phyloP scores from a whole-genome alignment of 2,797 vertebrate species.

The Hirundo rustica region DNA sequence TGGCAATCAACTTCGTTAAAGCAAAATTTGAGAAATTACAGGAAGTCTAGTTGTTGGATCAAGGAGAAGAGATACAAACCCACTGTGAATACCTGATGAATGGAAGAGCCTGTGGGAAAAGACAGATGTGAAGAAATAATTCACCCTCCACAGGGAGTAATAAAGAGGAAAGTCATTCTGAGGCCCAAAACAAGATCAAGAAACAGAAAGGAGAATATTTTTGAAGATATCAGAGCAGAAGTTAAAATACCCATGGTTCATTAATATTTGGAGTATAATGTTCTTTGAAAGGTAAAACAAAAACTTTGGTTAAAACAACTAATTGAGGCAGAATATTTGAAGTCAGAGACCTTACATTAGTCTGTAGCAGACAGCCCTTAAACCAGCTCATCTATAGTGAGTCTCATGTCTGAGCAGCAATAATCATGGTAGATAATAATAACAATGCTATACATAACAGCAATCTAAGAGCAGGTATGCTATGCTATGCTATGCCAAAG shows the following conservation, averaged over 20 bases:
- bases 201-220: neutral
- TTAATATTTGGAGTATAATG: neutral
- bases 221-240: neutral
- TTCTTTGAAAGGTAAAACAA: neutral
- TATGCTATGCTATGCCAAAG: neutral
- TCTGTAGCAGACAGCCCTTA: neutral
- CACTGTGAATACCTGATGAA: neutral
- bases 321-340: neutral
- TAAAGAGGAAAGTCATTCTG: neutral
- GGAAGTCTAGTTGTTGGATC: neutral
- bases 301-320: neutral
- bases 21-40: conserved; percentile 38
- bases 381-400: neutral
- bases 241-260: neutral
- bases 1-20: conserved; percentile 12
- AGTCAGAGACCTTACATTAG: neutral
- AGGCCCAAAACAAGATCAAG: neutral
- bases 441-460: neutral
- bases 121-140: neutral
- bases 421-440: neutral
- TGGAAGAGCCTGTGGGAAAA: neutral
- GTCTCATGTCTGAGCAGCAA: neutral
- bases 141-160: neutral
- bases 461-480: neutral
- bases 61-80: neutral